Conservation (phyloP, 1,140 invertebrate genomes). For the Papilio dardanus region DNA sequence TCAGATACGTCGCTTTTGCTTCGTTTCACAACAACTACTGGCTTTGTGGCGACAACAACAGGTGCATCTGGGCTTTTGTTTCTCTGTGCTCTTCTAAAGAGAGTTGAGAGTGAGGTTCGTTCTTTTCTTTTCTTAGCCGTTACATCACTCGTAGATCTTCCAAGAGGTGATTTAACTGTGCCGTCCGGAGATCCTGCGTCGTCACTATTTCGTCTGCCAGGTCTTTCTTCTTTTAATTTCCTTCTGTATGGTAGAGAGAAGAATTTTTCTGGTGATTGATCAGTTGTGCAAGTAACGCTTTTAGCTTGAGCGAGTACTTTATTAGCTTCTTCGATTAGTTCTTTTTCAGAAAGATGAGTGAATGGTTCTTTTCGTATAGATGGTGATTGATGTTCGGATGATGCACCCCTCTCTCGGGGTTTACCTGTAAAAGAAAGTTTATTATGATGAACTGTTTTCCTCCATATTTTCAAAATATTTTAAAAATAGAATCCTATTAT, state of each 20-base stretch:
- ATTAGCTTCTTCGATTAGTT: constrained; percentile 88
- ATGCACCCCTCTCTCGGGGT: constrained; percentile 71
- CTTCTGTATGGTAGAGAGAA: constrained; percentile 84
- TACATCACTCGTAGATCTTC: constrained; percentile 83
- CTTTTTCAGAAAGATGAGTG: constrained; percentile 84
- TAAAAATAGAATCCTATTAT: not conserved
- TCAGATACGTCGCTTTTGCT: constrained; percentile 88
- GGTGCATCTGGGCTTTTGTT: constrained; percentile 66
- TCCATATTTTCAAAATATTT: not conserved
- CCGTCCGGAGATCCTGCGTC: constrained; percentile 58
- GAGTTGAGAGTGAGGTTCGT: constrained; percentile 83
- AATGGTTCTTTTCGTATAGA: constrained; percentile 86
- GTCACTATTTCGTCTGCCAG: constrained; percentile 76
- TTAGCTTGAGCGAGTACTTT: constrained; percentile 86
- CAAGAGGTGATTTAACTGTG: constrained; percentile 63
- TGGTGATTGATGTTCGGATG: constrained; percentile 69
- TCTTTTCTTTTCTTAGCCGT: constrained; percentile 74
- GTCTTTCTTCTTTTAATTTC: constrained; percentile 71
- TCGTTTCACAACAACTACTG: constrained; percentile 79
- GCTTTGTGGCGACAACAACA: constrained; percentile 74
- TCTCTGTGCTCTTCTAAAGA: constrained; percentile 83
- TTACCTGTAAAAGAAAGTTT: constrained; percentile 66
- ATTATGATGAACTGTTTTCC: constrained; percentile 20
- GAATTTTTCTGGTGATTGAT: constrained; percentile 83
- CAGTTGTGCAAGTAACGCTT: constrained; percentile 84